phyloP scores from a whole-genome alignment of 1,140 invertebrate species.

The Macrocentrus cingulum region DNA sequence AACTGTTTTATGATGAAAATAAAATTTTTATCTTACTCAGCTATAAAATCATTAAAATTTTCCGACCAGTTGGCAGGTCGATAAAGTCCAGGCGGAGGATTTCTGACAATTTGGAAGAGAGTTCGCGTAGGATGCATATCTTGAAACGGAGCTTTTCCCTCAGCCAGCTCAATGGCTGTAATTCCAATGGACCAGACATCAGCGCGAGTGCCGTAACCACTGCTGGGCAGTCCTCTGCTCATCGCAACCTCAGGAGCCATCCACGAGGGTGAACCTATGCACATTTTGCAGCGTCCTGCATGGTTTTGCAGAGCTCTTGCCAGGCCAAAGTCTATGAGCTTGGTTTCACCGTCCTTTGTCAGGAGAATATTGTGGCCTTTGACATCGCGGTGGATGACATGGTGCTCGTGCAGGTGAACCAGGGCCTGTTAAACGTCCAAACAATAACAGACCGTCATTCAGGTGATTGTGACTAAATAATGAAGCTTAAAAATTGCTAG shows the following conservation, averaged over 20 bases:
- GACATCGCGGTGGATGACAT: slow-evolving; percentile 85
- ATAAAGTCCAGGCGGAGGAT: slow-evolving; percentile 79
- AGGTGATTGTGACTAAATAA: background rate
- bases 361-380: slow-evolving; percentile 83
- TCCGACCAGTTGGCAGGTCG: slow-evolving; percentile 78
- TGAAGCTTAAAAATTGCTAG: too few species aligned
- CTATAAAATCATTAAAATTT: slow-evolving; percentile 79
- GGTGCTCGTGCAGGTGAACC: slow-evolving; percentile 79
- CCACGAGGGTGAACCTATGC: slow-evolving; percentile 87
- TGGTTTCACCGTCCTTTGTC: slow-evolving; percentile 81
- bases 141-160: slow-evolving; percentile 81
- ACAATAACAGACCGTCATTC: background rate
- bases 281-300: slow-evolving; percentile 68
- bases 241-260: slow-evolving; percentile 86
- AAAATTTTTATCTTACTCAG: slow-evolving; percentile 61
- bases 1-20: too few species aligned
- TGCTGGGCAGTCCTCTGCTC: slow-evolving; percentile 39
- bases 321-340: slow-evolving; percentile 82
- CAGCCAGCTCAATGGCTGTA: slow-evolving; percentile 87
- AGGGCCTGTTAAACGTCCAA: slow-evolving; percentile 62
- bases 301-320: slow-evolving; percentile 77
- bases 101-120: slow-evolving; percentile 83
- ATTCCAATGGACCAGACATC: slow-evolving; percentile 94
- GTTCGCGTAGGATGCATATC: slow-evolving; percentile 85
- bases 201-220: slow-evolving; percentile 71